Evolutionary conservation across 1,140 invertebrate species (phyloP), one percentile per base, ranked within the genome.

Genomic region (Ectropis grisescens): DNA sequence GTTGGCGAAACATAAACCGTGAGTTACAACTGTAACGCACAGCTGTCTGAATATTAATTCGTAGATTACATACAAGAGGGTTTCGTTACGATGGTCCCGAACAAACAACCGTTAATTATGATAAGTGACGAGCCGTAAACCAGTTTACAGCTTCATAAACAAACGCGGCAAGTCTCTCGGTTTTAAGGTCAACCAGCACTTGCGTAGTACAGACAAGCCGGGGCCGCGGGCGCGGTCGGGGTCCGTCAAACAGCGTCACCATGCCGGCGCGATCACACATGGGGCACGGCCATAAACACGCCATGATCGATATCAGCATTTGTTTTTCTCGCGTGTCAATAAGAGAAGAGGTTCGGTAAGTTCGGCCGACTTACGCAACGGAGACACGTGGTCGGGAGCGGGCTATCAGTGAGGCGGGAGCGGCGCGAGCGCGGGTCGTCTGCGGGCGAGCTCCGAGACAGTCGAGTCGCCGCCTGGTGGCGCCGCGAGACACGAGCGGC

Each of bases 141-240:
- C 16, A 19, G 16, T 19, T 33, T 44, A 42, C 19, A 33, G 46
- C 30, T 37, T 47, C 41, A 47, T 56, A 56, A 51, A 51, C 52
- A 55, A 55, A 47, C 51, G 44, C 33, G 31, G 22, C 33, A 45
- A 25, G 29, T 39, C 24, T 4, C 25, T 38, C 46, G 31, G 41
- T 64, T 69, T 59, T 71, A 78, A 72, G 69, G 67, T 74, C 71
- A 74, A 67, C 55, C 58, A 58, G 58, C 54, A 64, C 50, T 70
- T 57, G 52, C 54, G 48, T 64, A 62, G 45, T 59, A 58, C 47
- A 61, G 59, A 60, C 62, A 67, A 56, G 59, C 60, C 58, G 65
- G 67, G 65, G 58, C 61, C 67, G 72, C 57, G 54, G 54, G 16
- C 16, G 16, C 16, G 8, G 16, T 19, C 16, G 8, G 16, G 57